Conservation (phyloP, 2,888 invertebrate genomes). For the Serrognathus titanus region DNA sequence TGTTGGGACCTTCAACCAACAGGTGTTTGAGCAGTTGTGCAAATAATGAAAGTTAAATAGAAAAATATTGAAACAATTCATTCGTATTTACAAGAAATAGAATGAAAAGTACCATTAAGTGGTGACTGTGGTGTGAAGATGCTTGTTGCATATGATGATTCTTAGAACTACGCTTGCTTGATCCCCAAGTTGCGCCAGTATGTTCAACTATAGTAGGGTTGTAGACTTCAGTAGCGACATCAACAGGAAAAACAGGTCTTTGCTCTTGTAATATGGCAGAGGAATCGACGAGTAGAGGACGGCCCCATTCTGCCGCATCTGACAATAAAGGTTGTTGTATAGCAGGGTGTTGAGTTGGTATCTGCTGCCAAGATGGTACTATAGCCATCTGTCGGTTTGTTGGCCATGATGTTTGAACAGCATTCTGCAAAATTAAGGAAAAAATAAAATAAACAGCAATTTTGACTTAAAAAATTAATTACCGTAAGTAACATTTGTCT, state of each 20-base stretch:
- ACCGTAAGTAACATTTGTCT: conserved; percentile 75
- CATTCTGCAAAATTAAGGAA: conserved; percentile 47
- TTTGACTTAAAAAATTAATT: conserved; percentile 32
- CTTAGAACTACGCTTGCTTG: conserved; percentile 52
- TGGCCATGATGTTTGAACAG: conserved; percentile 70
- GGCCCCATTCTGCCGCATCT: conserved; percentile 66
- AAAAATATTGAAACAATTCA: not conserved
- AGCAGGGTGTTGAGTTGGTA: conserved; percentile 61
- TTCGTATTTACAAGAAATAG: not conserved
- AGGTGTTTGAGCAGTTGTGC: no score
- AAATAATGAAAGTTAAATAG: no score
- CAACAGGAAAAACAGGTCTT: conserved; percentile 60
- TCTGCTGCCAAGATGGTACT: conserved; percentile 81
- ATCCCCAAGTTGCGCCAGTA: conserved; percentile 46
- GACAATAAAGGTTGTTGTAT: conserved; percentile 61
- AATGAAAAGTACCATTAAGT: conserved; percentile 38
- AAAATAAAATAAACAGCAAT: not conserved
- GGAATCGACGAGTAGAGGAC: conserved; percentile 74
- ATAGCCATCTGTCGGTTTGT: conserved; percentile 75
- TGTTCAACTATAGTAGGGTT: conserved; percentile 56
- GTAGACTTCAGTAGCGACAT: conserved; percentile 56
- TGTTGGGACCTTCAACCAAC: conserved; percentile 41
- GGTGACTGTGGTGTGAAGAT: conserved; percentile 32
- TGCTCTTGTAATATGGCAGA: conserved; percentile 69
- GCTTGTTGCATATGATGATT: conserved; percentile 61